These are phyloP conservation scores for Drosophila teissieri DNA, from an alignment of 1,140 invertebrate species.

Conservation along the genomic window DNA sequence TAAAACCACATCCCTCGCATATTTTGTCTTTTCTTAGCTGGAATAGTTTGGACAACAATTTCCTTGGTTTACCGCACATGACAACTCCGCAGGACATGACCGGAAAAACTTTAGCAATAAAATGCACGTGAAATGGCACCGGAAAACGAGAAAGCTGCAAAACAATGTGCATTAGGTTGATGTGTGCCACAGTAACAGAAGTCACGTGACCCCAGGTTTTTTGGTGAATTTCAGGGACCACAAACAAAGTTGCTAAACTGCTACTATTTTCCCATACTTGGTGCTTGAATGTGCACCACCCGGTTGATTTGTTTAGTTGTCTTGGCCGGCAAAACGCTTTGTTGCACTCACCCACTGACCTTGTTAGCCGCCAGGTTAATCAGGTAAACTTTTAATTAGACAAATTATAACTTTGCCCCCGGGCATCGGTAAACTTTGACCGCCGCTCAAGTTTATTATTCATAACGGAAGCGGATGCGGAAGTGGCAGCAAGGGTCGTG, in stretches of 20 bases:
- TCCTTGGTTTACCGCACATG: slow-evolving; percentile 18
- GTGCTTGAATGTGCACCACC: slow-evolving; percentile 12
- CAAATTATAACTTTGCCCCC: slow-evolving; percentile 66
- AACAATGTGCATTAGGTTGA: slow-evolving; percentile 52
- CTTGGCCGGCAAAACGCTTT: slow-evolving; percentile 18
- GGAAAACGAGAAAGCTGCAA: slow-evolving; percentile 20
- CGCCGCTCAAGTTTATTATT: slow-evolving; percentile 57
- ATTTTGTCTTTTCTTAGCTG: neutral
- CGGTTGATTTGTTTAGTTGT: slow-evolving; percentile 49
- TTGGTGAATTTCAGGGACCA: slow-evolving; percentile 50
- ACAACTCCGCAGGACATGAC: slow-evolving; percentile 39
- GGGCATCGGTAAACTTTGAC: slow-evolving; percentile 48
- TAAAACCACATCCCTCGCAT: neutral
- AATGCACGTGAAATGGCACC: slow-evolving; percentile 42
- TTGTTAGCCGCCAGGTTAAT: slow-evolving; percentile 46
- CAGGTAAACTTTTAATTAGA: slow-evolving; percentile 69
- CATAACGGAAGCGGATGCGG: slow-evolving; percentile 53
- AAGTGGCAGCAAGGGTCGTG: slow-evolving; percentile 36
- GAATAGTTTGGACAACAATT: slow-evolving; percentile 12
- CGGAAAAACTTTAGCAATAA: slow-evolving; percentile 60
- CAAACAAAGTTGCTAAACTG: slow-evolving; percentile 47
- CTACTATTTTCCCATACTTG: slow-evolving; percentile 17
- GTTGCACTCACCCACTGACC: slow-evolving; percentile 40
- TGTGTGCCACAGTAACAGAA: slow-evolving; percentile 16
- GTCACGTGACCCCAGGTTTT: slow-evolving; percentile 13